These are phyloP conservation scores for Gymnocephalus cernua DNA, from an alignment of 2,113 vertebrate species.

Conservation along the genomic window DNA sequence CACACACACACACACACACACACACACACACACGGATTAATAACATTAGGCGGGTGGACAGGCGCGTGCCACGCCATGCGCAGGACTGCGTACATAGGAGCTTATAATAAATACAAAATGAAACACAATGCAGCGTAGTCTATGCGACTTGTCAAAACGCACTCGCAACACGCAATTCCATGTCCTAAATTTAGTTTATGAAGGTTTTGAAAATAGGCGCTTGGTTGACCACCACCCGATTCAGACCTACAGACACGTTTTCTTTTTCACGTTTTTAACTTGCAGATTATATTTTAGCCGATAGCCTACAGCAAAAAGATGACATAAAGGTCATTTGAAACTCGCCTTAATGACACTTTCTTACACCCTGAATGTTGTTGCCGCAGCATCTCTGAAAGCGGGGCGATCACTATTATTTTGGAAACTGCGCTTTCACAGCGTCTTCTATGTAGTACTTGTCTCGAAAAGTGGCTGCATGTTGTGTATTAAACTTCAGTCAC, in stretches of 20 bases:
- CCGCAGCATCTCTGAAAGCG: conserved; percentile 45
- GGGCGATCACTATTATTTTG: conserved; percentile 40
- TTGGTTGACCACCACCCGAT: background rate
- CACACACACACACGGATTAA: conserved; percentile 3
- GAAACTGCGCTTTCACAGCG: conserved; percentile 46
- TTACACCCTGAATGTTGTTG: background rate
- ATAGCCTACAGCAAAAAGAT: background rate
- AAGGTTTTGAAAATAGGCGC: background rate
- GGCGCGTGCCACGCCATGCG: conserved; percentile 34
- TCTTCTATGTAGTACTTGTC: conserved; percentile 9
- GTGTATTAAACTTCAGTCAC: background rate
- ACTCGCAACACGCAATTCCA: background rate
- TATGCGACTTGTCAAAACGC: background rate
- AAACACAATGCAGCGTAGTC: background rate
- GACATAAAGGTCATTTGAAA: background rate
- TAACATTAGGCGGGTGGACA: conserved; percentile 32
- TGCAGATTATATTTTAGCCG: background rate
- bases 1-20: background rate
- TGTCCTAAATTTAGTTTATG: background rate
- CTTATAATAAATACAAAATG: background rate
- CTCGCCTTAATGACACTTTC: background rate
- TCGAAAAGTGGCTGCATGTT: background rate
- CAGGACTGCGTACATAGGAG: conserved; percentile 10
- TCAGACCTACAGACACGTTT: background rate
- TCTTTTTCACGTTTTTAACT: background rate